Conservation (phyloP, 2,113 vertebrate genomes). For the Heptranchias perlo region DNA sequence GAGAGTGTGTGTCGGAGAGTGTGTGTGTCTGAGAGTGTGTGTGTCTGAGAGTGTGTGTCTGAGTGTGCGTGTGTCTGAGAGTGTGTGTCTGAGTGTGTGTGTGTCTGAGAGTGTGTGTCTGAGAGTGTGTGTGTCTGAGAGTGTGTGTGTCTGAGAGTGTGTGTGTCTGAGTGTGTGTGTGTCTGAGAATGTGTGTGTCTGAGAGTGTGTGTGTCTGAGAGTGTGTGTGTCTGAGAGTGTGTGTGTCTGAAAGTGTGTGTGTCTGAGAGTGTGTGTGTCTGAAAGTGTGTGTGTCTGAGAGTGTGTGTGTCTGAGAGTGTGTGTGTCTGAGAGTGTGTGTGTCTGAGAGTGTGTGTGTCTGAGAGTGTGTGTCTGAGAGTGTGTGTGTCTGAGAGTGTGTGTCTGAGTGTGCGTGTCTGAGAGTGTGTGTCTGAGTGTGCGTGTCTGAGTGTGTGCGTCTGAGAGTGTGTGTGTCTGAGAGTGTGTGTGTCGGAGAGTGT, state of each 20-base stretch:
- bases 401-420: neutral
- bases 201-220: too few relatives aligned
- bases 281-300: neutral
- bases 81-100: too few relatives aligned
- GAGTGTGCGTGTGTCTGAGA: neutral
- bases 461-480: too few relatives aligned
- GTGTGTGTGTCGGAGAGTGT: too few relatives aligned
- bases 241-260: too few relatives aligned
- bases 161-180: too few relatives aligned
- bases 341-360: neutral
- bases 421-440: neutral
- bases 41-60: neutral
- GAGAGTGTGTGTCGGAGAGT: neutral
- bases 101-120: too few relatives aligned
- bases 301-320: neutral
- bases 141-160: too few relatives aligned
- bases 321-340: neutral
- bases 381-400: neutral
- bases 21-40: neutral
- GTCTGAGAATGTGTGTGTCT: too few relatives aligned
- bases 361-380: neutral
- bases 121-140: too few relatives aligned
- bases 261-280: neutral
- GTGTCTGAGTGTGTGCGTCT: too few relatives aligned
- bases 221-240: neutral